Percentiles rank a stretch among this genome's conserved stretches.
Evolutionary conservation across 2,113 vertebrate genomes (phyloP).

Genomic region (Gadus chalcogrammus): DNA sequence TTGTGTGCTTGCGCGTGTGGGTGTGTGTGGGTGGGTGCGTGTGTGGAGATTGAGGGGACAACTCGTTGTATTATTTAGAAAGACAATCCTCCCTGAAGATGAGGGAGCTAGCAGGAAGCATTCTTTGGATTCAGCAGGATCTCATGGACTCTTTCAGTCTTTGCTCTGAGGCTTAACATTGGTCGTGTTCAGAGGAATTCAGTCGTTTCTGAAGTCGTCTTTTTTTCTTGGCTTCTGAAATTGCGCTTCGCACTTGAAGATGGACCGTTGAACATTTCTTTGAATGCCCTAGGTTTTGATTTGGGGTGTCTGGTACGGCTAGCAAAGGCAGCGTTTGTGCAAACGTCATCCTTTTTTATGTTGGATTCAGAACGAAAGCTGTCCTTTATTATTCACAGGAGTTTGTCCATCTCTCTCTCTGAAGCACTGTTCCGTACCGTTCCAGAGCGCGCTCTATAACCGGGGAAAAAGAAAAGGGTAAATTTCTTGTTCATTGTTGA

Average conservation of each 20-base stretch:
- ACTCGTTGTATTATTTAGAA: constrained; percentile 69
- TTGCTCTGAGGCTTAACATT: constrained; percentile 56
- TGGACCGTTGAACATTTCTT: constrained; percentile 59
- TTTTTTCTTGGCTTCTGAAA: constrained; percentile 7
- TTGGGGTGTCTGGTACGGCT: constrained; percentile 62
- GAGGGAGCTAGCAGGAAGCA: constrained; percentile 72
- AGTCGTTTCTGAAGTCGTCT: constrained; percentile 46
- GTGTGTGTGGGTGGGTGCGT: not conserved
- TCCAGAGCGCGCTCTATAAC: constrained; percentile 23
- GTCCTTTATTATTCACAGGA: constrained; percentile 74
- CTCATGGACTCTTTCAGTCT: constrained; percentile 51
- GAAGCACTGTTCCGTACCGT: constrained; percentile 36
- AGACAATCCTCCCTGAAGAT: constrained; percentile 65
- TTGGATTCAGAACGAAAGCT: constrained; percentile 67
- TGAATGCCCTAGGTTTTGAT: constrained; percentile 68
- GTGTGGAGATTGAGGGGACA: constrained; percentile 53
- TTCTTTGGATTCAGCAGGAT: constrained; percentile 75
- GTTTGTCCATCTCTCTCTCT: constrained; percentile 63
- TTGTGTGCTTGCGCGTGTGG: too few relatives aligned
- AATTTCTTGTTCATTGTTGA: constrained; percentile 62
- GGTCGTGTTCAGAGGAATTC: constrained; percentile 48
- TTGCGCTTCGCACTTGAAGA: constrained; percentile 46
- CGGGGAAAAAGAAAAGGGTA: constrained; percentile 43
- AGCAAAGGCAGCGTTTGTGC: constrained; percentile 61
- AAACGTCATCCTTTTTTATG: constrained; percentile 73